Evolutionary conservation across 2,797 vertebrate genomes (phyloP).

Genomic region (Jordanella pulchra): DNA sequence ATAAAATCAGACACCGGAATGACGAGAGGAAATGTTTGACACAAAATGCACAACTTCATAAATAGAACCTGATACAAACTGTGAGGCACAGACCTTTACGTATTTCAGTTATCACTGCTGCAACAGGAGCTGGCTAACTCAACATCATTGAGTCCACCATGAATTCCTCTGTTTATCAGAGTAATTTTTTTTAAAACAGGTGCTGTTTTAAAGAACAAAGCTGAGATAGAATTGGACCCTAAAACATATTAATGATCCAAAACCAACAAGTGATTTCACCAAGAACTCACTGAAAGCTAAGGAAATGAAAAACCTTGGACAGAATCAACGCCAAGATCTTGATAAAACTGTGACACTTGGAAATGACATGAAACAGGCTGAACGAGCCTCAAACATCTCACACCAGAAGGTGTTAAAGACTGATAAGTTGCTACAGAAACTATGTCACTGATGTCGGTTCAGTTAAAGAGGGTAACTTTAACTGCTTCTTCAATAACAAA

Average conservation of each 20-base stretch:
- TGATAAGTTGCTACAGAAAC: too few species aligned
- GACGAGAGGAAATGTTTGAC: not conserved
- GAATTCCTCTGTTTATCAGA: not conserved
- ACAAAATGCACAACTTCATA: too few species aligned
- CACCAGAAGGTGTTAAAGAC: too few species aligned
- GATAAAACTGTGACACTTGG: not conserved
- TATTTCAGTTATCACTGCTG: not conserved
- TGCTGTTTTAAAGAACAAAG: not conserved
- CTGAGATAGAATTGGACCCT: not conserved
- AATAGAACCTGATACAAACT: not conserved
- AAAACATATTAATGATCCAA: not conserved
- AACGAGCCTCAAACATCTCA: too few species aligned
- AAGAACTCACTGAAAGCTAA: not conserved
- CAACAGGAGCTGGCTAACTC: not conserved
- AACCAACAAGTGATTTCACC: not conserved
- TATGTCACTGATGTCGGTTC: too few species aligned
- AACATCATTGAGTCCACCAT: not conserved
- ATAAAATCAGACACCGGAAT: not conserved
- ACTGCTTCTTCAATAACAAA: too few species aligned
- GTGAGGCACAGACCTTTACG: not conserved
- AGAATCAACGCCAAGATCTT: not conserved
- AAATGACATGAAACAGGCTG: not conserved
- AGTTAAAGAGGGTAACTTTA: too few species aligned
- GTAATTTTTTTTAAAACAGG: not conserved
- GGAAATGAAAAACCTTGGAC: not conserved